A percentile compares a stretch with the other conserved stretches of the same genome.
Evolutionary conservation across 2,888 invertebrate species (phyloP).

Genomic region (Drosophila austrosaltans): DNA sequence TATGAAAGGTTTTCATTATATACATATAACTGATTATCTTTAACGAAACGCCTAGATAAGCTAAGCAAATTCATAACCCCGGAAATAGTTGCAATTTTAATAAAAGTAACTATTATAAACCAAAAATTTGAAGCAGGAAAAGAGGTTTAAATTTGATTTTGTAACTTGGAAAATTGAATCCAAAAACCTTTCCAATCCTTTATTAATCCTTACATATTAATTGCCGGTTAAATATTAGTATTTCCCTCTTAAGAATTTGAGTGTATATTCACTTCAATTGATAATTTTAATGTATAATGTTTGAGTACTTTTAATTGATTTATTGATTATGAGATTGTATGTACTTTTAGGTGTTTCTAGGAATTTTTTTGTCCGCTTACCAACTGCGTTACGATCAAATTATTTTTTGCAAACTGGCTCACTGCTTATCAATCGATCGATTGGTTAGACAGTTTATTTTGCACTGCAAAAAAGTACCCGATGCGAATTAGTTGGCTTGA

Average conservation of each 20-base stretch:
- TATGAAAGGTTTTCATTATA: not conserved
- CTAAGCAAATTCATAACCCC: constrained; percentile 3
- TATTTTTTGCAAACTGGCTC: constrained; percentile 45
- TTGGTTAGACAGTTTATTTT: constrained; percentile 25
- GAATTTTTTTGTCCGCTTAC: constrained; percentile 47
- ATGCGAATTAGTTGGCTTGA: constrained; percentile 35
- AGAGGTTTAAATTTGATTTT: no score
- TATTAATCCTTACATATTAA: no score
- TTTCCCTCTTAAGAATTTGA: not conserved
- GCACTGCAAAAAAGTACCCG: constrained; percentile 3
- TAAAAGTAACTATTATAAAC: no score
- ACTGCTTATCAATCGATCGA: constrained; percentile 35
- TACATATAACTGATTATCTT: not conserved
- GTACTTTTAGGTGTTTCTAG: constrained; percentile 17
- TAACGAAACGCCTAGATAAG: not conserved
- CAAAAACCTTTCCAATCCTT: no score
- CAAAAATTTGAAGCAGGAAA: no score
- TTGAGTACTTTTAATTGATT: not conserved
- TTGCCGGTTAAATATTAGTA: not conserved
- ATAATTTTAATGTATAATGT: constrained; percentile 4
- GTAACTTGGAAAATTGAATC: no score
- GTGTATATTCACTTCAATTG: not conserved
- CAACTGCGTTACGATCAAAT: constrained; percentile 65
- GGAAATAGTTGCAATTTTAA: not conserved
- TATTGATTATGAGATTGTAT: not conserved